phyloP scores from a whole-genome alignment of 1,140 invertebrate species.

The Leucophenga varia region DNA sequence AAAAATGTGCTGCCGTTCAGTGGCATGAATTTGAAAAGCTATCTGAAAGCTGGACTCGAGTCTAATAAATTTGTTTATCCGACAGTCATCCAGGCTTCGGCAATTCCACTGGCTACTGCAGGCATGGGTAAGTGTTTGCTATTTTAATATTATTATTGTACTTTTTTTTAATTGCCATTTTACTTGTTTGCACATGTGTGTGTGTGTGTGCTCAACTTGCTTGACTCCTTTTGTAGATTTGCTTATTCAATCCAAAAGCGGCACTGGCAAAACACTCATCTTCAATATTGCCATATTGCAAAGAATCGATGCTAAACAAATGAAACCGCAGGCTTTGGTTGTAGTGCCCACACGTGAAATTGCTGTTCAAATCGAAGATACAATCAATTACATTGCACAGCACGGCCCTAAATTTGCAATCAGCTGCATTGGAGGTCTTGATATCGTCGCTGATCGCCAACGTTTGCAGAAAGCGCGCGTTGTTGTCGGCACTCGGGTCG shows the following conservation, averaged over 20 bases:
- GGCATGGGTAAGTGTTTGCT: conserved; percentile 78
- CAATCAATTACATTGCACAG: conserved; percentile 66
- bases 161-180: no score
- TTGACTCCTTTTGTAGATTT: conserved; percentile 84
- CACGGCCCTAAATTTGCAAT: conserved; percentile 54
- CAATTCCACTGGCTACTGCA: conserved; percentile 85
- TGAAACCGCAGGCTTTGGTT: conserved; percentile 74
- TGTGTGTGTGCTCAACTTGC: no score
- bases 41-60: conserved; percentile 67
- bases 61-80: conserved; percentile 78
- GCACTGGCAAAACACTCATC: conserved; percentile 96
- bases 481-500: conserved; percentile 92
- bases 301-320: conserved; percentile 38
- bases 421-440: conserved; percentile 77
- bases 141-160: no score
- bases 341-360: conserved; percentile 95
- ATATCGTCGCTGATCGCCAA: conserved; percentile 70
- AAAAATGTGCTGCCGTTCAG: conserved; percentile 72
- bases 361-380: conserved; percentile 82
- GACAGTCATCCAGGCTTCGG: conserved; percentile 89
- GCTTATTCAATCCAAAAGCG: conserved; percentile 94
- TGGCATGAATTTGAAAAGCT: conserved; percentile 66
- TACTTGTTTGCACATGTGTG: no score
- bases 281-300: conserved; percentile 86
- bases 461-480: conserved; percentile 77